Evolutionary conservation across 2,888 invertebrate species (phyloP).

Genomic region (Timema cristinae): DNA sequence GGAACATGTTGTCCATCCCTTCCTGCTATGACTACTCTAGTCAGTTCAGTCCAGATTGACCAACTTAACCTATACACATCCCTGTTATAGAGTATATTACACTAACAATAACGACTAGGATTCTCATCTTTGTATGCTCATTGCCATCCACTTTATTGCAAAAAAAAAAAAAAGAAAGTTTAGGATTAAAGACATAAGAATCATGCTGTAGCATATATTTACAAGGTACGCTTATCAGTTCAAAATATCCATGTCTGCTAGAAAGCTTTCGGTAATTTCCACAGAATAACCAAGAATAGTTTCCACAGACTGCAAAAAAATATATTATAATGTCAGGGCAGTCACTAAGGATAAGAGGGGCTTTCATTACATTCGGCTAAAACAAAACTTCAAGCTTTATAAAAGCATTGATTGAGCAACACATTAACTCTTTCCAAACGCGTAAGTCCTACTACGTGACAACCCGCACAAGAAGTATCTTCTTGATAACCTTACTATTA

Average conservation of each 20-base stretch:
- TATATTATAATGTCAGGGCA: constrained; percentile 1
- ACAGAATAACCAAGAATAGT: too few species aligned
- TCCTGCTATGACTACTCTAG: too few species aligned
- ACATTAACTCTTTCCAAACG: background rate
- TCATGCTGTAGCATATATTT: background rate
- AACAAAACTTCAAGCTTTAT: background rate
- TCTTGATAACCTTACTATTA: background rate
- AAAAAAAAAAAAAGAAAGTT: background rate
- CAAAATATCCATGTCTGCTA: background rate
- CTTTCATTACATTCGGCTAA: background rate
- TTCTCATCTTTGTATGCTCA: too few species aligned
- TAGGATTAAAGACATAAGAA: too few species aligned
- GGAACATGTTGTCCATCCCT: too few species aligned
- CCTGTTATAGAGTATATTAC: too few species aligned
- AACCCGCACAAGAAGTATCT: constrained; percentile 3
- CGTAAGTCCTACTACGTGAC: background rate
- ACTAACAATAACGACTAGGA: too few species aligned
- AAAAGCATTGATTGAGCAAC: background rate
- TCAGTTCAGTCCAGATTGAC: too few species aligned
- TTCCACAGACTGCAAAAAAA: background rate
- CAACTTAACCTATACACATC: too few species aligned
- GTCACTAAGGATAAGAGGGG: background rate
- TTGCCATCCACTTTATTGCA: background rate
- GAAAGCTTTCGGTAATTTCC: background rate
- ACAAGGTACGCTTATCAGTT: constrained; percentile 7